Evolutionary conservation across 2,888 invertebrate species (phyloP), one percentile per base, ranked within the genome.

Genomic region (Epistrophe grossulariae): DNA sequence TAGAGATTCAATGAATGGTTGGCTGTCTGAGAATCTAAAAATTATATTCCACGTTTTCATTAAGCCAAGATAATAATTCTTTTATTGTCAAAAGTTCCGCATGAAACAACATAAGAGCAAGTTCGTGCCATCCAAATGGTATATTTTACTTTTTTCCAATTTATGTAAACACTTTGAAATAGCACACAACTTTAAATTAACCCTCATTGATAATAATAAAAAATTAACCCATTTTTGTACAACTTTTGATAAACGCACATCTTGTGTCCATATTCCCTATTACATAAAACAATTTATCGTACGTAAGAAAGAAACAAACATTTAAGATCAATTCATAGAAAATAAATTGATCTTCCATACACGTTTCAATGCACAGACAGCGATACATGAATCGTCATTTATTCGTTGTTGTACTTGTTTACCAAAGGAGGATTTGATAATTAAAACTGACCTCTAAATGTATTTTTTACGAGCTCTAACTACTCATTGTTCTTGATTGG

Each of bases 361-460:
- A 19, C 48, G n/a, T 64, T 73, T 52, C 19, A 31, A 48, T 59
- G 48, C 43, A 57, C n/a, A 35, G 0, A 35, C 28, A 38, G 8
- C 50, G 35, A 71, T 70, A 45, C 28, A 48, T 68, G 35, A 62
- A 62, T 79, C 31, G 15, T 55, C 50, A 62, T 52, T 60, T 60
- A 50, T 17, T 66, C 17, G 48, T 50, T 40, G 40, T 60, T n/a
- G 35, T 43, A 48, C 24, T 60, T 17, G 19, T 62, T 31, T 50
- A 15, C 43, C 19, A 28, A 13, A 24, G 50, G 28, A 28, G 71
- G 66, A 68, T 76, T 60, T 45, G 48, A 74, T 87, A 82, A 87
- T 87, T 79, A 79, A 59, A 87, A 74, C n/a, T 55, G 82, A 82
- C 79, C 82, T 79, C 82, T 60, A 72, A 71, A 79, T 82, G 57